Base-by-base conservation (phyloP, 1,140 invertebrate genomes). In the Achroia grisella region DNA sequence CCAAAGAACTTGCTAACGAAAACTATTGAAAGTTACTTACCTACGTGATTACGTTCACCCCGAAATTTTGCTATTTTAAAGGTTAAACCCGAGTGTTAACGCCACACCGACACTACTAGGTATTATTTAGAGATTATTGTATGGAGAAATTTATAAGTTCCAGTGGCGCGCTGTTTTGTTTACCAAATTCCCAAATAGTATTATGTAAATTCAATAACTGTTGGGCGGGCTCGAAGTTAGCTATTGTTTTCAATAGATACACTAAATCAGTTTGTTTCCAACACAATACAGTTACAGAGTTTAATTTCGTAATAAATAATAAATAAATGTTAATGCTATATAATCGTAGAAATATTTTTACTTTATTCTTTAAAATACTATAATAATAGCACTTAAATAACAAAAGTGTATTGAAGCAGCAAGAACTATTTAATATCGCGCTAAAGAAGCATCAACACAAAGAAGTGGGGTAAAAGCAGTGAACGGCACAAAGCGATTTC, bases 351-450 rank as follows among this genome's bases (percentile, higher is more conserved):
- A 23, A 23, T 23, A 23, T 6, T 23, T 23, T 23, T 23, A 23
- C 2, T n/a, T n/a, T n/a, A n/a, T 6, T 23, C 17, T 23, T 23
- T 23, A 23, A 23, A n/a, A n/a, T n/a, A n/a, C n/a, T n/a, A n/a
- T n/a, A n/a, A n/a, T n/a, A n/a, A 11, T 15, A 17, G 41, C 41
- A 49, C 37, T 54, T 37, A 39, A 36, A 42, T 29, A 30, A 50
- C 51, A 69, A 75, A 77, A 71, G 72, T 67, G 68, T 69, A 71
- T 54, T 52, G 66, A 72, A 48, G 63, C 56, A 59, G 56, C 67
- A 72, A 62, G 68, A 84, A 84, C 80, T 84, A 81, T 84, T 84
- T 84, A 81, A 84, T 84, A 80, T 76, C 71, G 57, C 48, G 57
- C 60, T 71, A 67, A 78, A 69, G 72, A 66, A 55, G 58, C 36